These are phyloP conservation scores for Tonatia bakeri DNA, from an alignment of 2,113 vertebrate species.

Conservation along the genomic window DNA sequence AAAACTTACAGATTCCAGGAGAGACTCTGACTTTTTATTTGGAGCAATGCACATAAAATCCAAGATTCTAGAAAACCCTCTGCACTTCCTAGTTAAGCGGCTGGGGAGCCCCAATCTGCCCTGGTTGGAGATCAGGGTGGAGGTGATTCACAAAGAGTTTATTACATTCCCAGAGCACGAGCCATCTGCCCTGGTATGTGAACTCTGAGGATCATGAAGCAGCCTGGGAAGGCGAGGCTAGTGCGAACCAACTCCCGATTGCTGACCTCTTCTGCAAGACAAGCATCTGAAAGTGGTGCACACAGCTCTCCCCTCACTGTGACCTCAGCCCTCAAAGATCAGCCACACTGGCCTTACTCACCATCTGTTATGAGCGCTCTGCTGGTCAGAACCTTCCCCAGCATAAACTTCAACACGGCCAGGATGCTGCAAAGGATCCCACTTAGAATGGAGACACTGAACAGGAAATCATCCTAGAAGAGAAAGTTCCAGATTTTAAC, in stretches of 20 bases:
- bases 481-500: conserved; percentile 66
- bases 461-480: conserved; percentile 94
- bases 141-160: not conserved
- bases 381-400: conserved; percentile 96
- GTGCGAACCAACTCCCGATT: not conserved
- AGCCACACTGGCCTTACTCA: conserved; percentile 75
- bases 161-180: not conserved
- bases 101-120: not conserved
- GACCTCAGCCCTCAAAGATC: not conserved
- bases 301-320: not conserved
- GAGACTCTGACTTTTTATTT: not conserved
- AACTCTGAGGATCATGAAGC: not conserved
- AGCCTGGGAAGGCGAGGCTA: not conserved
- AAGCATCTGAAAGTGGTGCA: not conserved
- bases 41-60: not conserved
- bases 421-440: conserved; percentile 91
- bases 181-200: not conserved
- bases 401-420: conserved; percentile 94
- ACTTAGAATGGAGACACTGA: conserved; percentile 95
- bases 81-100: not conserved
- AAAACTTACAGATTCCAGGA: not conserved
- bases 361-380: conserved; percentile 97
- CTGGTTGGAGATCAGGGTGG: not conserved
- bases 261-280: not conserved
- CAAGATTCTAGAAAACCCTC: not conserved